phyloP scores from a whole-genome alignment of 2,113 vertebrate species.

The Amazona vittata region DNA sequence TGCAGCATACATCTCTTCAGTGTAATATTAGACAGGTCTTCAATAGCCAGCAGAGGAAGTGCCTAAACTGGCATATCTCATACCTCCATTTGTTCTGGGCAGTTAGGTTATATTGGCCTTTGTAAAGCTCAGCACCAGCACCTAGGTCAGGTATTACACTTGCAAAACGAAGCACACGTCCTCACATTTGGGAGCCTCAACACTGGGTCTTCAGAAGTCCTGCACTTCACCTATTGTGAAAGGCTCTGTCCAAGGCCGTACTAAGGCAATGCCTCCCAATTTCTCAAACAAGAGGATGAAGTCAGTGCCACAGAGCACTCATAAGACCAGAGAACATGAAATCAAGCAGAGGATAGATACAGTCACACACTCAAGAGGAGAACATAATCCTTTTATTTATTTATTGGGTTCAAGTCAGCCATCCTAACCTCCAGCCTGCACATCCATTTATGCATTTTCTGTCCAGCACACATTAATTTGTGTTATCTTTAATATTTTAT shows the following conservation, averaged over 20 bases:
- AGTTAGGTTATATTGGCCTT: rapidly evolving
- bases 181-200: neutral
- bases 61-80: neutral
- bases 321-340: neutral
- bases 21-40: neutral
- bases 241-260: rapidly evolving
- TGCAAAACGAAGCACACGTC: rapidly evolving
- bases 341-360: neutral
- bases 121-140: neutral
- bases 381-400: conserved; percentile 20
- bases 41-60: neutral
- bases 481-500: conserved; percentile 33
- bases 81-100: neutral
- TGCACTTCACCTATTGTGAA: neutral
- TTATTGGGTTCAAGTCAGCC: neutral
- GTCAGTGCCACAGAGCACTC: neutral
- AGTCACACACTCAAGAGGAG: neutral
- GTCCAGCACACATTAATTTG: neutral
- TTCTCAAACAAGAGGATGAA: neutral
- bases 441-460: neutral
- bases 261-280: neutral
- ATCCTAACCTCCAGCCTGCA: neutral
- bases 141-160: neutral
- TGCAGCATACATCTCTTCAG: rapidly evolving
- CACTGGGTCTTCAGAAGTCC: neutral